A percentile compares a stretch with the other conserved stretches of the same genome.
These are phyloP conservation scores for Beaufortia kweichowensis DNA, from an alignment of 2,113 vertebrate genomes.

Conservation along the genomic window DNA sequence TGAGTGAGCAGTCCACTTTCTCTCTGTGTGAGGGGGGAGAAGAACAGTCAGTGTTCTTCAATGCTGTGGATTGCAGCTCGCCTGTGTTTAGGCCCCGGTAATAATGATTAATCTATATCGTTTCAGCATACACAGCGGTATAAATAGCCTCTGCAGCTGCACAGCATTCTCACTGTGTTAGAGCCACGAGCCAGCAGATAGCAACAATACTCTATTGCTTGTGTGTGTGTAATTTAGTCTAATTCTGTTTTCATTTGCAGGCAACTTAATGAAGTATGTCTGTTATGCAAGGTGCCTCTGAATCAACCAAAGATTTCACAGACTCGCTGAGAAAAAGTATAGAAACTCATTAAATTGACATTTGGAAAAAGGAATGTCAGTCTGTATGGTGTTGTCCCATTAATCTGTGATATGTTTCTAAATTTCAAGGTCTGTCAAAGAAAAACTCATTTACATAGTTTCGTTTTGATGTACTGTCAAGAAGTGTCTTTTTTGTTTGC, in stretches of 20 bases:
- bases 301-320: constrained; percentile 30
- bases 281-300: constrained; percentile 25
- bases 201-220: constrained; percentile 26
- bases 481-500: constrained; percentile 24
- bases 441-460: constrained; percentile 45
- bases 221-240: constrained; percentile 25
- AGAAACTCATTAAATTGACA: constrained; percentile 49
- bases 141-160: constrained; percentile 30
- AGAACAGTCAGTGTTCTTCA: constrained; percentile 29
- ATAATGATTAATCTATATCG: constrained; percentile 48
- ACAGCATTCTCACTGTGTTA: background rate
- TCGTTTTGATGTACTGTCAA: constrained; percentile 40
- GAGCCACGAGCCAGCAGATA: background rate
- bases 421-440: constrained; percentile 39
- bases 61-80: constrained; percentile 19
- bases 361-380: constrained; percentile 24
- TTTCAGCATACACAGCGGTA: constrained; percentile 33
- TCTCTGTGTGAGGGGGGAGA: constrained; percentile 33
- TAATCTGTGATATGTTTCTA: constrained; percentile 30
- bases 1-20: background rate
- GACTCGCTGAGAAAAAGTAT: constrained; percentile 30
- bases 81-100: constrained; percentile 2
- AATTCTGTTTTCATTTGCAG: constrained; percentile 46
- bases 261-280: constrained; percentile 46
- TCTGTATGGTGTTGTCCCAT: constrained; percentile 9